Conservation (phyloP, 2,113 vertebrate genomes). For the Phalacrocorax aristotelis region DNA sequence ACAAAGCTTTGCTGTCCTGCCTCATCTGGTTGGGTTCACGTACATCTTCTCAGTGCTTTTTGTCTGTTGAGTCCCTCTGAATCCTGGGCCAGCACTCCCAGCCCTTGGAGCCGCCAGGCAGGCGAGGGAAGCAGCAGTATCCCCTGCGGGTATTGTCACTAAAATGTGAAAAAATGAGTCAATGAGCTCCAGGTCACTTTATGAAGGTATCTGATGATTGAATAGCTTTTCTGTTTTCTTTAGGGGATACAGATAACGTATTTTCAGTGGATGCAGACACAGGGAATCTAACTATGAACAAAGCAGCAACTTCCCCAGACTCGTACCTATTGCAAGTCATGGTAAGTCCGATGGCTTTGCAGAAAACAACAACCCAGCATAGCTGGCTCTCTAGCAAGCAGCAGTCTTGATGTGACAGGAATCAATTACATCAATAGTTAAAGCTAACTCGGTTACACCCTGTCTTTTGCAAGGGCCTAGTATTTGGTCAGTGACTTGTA, state of each 20-base stretch:
- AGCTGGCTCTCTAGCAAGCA: neutral
- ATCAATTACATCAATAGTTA: neutral
- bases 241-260: constrained; percentile 77
- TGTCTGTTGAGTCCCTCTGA: neutral
- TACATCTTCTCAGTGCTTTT: neutral
- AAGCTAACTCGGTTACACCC: fast-evolving
- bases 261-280: constrained; percentile 78
- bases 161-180: neutral
- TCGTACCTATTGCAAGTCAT: constrained; percentile 78
- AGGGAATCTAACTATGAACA: constrained; percentile 85
- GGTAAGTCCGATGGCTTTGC: constrained; percentile 68
- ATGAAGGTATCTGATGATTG: neutral
- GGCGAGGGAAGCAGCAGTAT: neutral
- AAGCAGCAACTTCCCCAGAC: constrained; percentile 71
- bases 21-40: neutral
- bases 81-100: neutral
- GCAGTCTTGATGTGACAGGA: neutral
- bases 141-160: neutral
- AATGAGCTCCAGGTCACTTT: neutral
- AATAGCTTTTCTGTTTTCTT: neutral
- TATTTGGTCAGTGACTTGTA: neutral
- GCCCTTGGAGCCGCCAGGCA: neutral
- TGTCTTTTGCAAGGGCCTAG: neutral
- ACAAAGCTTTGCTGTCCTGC: neutral
- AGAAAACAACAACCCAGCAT: neutral